These are phyloP conservation scores for Crotalus viridis DNA, from an alignment of 2,113 vertebrate species.

Conservation along the genomic window DNA sequence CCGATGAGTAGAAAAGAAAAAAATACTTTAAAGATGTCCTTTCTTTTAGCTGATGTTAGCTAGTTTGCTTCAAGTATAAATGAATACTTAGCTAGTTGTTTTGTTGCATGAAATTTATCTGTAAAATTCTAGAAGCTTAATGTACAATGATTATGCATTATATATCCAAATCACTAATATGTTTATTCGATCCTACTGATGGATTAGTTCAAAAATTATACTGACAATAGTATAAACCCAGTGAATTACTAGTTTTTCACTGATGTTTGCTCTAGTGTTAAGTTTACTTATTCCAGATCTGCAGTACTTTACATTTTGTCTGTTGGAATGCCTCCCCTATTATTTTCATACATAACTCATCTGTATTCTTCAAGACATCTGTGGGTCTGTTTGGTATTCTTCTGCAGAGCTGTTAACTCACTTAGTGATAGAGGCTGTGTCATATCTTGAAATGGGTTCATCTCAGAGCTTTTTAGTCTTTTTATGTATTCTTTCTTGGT, in stretches of 20 bases:
- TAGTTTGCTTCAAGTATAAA: not conserved
- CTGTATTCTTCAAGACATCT: not conserved
- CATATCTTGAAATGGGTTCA: not conserved
- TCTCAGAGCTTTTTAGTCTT: not conserved
- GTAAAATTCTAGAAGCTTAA: not conserved
- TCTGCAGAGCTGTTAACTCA: not conserved
- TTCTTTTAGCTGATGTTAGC: constrained; percentile 21
- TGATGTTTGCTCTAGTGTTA: not conserved
- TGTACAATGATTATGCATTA: not conserved
- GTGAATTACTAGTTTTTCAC: not conserved
- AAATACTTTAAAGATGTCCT: constrained; percentile 28
- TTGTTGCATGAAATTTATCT: not conserved
- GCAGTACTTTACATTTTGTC: not conserved
- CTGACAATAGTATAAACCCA: not conserved
- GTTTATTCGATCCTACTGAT: not conserved
- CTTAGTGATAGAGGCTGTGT: not conserved
- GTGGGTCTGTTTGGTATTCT: not conserved
- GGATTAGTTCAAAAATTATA: not conserved
- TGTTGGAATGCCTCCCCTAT: not conserved
- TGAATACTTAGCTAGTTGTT: not conserved
- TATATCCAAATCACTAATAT: constrained; percentile 19
- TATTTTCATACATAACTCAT: not conserved
- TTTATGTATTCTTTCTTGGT: not conserved
- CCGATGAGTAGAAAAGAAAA: constrained; percentile 19
- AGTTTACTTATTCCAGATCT: not conserved